Percentiles rank a stretch among this genome's conserved stretches.
These are phyloP conservation scores for Nudaria mundana DNA, from an alignment of 2,888 invertebrate species.

Conservation along the genomic window DNA sequence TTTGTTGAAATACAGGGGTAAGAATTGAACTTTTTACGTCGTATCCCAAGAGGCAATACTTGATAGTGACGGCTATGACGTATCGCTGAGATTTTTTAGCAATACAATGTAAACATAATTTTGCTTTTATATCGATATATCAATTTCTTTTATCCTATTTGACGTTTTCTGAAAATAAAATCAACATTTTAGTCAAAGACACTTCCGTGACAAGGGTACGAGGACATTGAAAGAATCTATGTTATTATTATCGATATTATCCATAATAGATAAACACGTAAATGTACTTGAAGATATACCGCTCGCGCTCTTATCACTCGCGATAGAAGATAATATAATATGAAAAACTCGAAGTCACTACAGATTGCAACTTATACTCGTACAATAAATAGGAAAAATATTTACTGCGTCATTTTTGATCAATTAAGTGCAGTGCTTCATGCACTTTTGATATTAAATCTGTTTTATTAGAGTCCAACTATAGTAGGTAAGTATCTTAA, in stretches of 20 bases:
- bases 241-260: background rate
- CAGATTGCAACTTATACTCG: no score
- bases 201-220: constrained; percentile 47
- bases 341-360: no score
- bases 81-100: constrained; percentile 74
- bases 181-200: constrained; percentile 36
- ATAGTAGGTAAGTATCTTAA: no score
- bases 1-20: constrained; percentile 19
- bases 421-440: no score
- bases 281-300: no score
- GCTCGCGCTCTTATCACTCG: no score
- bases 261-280: no score
- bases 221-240: constrained; percentile 3
- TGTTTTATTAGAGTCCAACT: no score
- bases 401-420: no score
- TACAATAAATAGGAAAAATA: no score
- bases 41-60: constrained; percentile 63
- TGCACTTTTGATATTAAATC: no score
- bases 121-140: constrained; percentile 79
- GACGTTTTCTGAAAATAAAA: constrained; percentile 45
- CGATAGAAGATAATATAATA: no score
- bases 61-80: constrained; percentile 76
- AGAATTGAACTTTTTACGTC: constrained; percentile 59
- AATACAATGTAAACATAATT: constrained; percentile 73
- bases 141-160: constrained; percentile 69